A percentile compares a stretch with the other conserved stretches of the same genome.
These are phyloP conservation scores for Barypeithes pellucidus DNA, from an alignment of 2,888 invertebrate genomes.

Conservation along the genomic window DNA sequence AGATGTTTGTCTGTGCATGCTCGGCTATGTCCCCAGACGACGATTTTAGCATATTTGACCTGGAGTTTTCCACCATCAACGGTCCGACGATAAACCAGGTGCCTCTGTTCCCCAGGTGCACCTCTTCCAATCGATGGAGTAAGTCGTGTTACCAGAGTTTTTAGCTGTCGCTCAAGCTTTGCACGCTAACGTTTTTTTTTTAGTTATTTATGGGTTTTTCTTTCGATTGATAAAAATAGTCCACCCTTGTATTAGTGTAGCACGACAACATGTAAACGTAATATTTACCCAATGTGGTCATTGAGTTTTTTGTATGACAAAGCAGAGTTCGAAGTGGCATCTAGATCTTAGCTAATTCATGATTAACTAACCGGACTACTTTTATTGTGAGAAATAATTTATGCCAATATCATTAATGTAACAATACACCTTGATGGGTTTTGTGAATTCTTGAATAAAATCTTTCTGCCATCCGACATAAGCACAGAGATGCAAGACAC, in stretches of 20 bases:
- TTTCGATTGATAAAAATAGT: constrained; percentile 9
- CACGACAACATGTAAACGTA: background rate
- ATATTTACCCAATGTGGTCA: too few species aligned
- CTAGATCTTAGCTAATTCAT: too few species aligned
- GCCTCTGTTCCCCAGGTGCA: constrained; percentile 69
- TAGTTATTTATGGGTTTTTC: constrained; percentile 42
- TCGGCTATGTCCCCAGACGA: constrained; percentile 58
- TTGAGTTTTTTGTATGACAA: too few species aligned
- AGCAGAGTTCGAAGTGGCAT: too few species aligned
- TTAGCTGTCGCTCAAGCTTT: constrained; percentile 21
- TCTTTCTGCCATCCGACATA: too few species aligned
- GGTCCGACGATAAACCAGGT: constrained; percentile 68
- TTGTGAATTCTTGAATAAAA: too few species aligned
- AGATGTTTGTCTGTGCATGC: constrained; percentile 4
- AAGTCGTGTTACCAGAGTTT: constrained; percentile 60
- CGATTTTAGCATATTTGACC: constrained; percentile 69
- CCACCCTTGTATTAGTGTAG: background rate
- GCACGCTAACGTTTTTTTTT: constrained; percentile 40
- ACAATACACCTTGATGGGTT: too few species aligned
- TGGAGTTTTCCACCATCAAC: constrained; percentile 65
- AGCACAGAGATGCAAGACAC: too few species aligned
- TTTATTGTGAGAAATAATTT: too few species aligned
- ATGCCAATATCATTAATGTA: too few species aligned
- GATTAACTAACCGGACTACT: too few species aligned
- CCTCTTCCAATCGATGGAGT: constrained; percentile 66